Evolutionary conservation across 2,113 vertebrate genomes (phyloP).

Genomic region (Chionomys nivalis): DNA sequence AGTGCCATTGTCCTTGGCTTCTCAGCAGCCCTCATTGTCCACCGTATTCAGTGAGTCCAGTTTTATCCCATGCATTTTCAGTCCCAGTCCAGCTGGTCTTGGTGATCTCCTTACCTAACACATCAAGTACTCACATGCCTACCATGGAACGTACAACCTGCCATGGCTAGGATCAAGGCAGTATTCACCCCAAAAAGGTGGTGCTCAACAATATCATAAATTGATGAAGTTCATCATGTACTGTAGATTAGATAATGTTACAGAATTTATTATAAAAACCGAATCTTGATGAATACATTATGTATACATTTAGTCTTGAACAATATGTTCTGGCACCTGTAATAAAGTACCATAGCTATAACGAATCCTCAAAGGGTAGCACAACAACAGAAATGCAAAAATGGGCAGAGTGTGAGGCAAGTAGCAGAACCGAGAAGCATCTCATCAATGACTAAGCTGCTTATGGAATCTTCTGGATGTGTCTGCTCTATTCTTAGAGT

Average conservation of each 20-base stretch:
- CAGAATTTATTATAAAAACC: neutral
- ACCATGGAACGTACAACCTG: too few species aligned
- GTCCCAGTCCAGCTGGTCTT: too few species aligned
- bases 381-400: neutral
- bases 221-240: neutral
- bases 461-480: neutral
- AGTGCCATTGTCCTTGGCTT: too few species aligned
- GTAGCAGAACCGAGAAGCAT: neutral
- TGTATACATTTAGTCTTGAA: neutral
- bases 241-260: neutral
- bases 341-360: neutral
- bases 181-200: too few species aligned
- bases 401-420: neutral
- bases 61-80: too few species aligned
- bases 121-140: too few species aligned
- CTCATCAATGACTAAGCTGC: neutral
- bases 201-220: too few species aligned
- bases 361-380: neutral
- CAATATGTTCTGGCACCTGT: neutral
- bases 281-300: neutral
- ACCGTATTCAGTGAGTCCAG: too few species aligned
- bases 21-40: too few species aligned
- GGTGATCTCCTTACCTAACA: too few species aligned
- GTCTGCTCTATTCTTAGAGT: neutral
- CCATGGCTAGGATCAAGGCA: too few species aligned